Conservation (phyloP, 2,888 invertebrate species). For the Dicroscelio sp. region DNA sequence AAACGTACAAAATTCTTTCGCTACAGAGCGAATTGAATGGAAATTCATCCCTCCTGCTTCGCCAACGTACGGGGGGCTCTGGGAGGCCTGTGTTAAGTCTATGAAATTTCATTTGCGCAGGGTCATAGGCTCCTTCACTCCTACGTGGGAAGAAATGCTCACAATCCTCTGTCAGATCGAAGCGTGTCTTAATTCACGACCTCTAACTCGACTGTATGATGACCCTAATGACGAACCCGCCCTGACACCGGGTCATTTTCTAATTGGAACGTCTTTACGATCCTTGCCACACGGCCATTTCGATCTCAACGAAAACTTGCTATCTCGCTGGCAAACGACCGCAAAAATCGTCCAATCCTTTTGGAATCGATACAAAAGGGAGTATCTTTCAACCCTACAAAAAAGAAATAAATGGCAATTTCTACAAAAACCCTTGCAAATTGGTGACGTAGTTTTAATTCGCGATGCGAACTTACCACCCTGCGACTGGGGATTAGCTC, state of each 20-base stretch:
- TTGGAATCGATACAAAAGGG: not conserved
- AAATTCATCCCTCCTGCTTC: too few relatives aligned
- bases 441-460: too few relatives aligned
- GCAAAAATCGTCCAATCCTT: not conserved
- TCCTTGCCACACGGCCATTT: not conserved
- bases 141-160: conserved; percentile 20
- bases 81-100: conserved; percentile 14
- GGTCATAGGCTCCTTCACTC: conserved; percentile 18
- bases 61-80: too few relatives aligned
- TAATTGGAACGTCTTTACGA: not conserved
- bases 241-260: not conserved
- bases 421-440: too few relatives aligned
- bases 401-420: not conserved
- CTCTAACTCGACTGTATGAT: not conserved
- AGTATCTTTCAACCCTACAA: not conserved
- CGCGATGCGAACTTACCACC: too few relatives aligned
- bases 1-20: too few relatives aligned
- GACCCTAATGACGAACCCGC: not conserved
- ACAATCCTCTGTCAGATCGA: conserved; percentile 10
- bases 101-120: conserved; percentile 21
- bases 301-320: not conserved
- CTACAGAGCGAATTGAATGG: too few relatives aligned
- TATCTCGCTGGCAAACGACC: not conserved
- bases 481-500: too few relatives aligned
- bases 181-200: not conserved